A percentile compares a stretch with the other conserved stretches of the same genome.
Evolutionary conservation across 2,797 vertebrate genomes (phyloP).

Genomic region (Oryzias sinensis): DNA sequence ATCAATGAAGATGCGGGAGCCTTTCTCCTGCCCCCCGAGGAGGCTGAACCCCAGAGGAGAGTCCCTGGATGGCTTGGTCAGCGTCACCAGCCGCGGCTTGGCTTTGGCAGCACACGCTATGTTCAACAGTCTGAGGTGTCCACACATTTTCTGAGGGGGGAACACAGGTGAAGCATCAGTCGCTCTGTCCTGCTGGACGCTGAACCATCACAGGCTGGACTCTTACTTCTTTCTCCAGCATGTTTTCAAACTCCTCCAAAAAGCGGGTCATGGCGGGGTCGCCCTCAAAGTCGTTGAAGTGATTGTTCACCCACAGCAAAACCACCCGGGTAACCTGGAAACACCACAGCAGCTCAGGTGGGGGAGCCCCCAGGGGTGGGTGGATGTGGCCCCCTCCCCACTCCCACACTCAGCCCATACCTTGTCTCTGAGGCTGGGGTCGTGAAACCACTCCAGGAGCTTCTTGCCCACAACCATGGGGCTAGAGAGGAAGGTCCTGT

Average conservation of each 20-base stretch:
- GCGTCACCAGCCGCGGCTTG: constrained; percentile 91
- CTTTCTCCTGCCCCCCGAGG: constrained; percentile 94
- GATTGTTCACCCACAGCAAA: constrained; percentile 99
- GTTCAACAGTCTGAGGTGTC: constrained; percentile 97
- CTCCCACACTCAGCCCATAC: constrained; percentile 55
- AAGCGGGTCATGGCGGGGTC: constrained; percentile 95
- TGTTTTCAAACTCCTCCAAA: constrained; percentile 98
- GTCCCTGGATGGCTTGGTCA: constrained; percentile 96
- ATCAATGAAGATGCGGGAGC: constrained; percentile 97
- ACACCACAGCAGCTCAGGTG: constrained; percentile 27
- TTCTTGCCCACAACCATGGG: constrained; percentile 99
- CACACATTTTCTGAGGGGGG: constrained; percentile 91
- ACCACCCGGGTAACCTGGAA: constrained; percentile 98
- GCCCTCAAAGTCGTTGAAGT: constrained; percentile 99
- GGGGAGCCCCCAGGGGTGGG: no score
- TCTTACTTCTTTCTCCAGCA: constrained; percentile 96
- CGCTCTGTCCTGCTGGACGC: no score
- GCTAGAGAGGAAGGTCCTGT: constrained; percentile 97
- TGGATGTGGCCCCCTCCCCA: not conserved
- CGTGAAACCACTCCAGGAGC: constrained; percentile 99
- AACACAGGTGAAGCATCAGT: not conserved
- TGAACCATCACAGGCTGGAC: no score
- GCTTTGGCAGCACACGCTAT: constrained; percentile 99
- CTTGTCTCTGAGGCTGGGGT: constrained; percentile 99
- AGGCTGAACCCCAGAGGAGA: constrained; percentile 92